Base-by-base conservation (phyloP, 2,113 vertebrate genomes). In the Syngnathoides biaculeatus region DNA sequence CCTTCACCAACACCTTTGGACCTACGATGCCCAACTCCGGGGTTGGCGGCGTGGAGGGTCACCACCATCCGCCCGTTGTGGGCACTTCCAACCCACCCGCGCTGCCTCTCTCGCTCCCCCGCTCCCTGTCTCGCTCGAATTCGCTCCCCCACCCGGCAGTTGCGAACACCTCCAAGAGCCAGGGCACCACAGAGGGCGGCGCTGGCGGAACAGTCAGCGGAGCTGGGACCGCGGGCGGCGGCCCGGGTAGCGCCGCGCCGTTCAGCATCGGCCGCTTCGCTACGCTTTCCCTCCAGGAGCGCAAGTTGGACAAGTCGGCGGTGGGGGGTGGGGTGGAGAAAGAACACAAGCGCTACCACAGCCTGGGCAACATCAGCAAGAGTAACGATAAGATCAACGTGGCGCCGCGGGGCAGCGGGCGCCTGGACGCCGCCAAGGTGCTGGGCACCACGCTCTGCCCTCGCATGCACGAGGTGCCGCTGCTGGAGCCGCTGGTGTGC, bases 401-500 rank as follows among this genome's bases (percentile, higher is more conserved):
- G 39, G 89, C 58, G 5, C 90, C 91, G 0, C 79, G 85, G 13
- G 87, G 88, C 84, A 92, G 71, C 79, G 55, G 55, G 26, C 92
- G 93, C 1, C 83, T 95, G 82, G 94, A 95, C 19, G 90, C 93
- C 0, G 93, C 94, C 81, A 95, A 94, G 80, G 94, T 93, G 65
- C 69, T 96, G 87, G 95, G 95, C 8, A 96, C 95, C 0, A 93
- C 93, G 0, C 84, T 96, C 80, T 97, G 95, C 85, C 95, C 95
- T 0, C 93, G 94, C n/a, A 94, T 96, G 87, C 90, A 96, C 0
- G 95, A 96, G 80, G 95, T 97, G 71, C 95, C 95, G 0, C 89
- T 97, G 84, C 92, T 96, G 14, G 95, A 97, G 85, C 95, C 95
- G 2, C 92, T 97, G 3, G 93, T 97, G 40, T 97, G 95, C 79